Percentiles rank a stretch among this genome's conserved stretches.
These are phyloP conservation scores for Pipistrellus nathusii DNA, from an alignment of 2,797 vertebrate genomes.

Conservation along the genomic window DNA sequence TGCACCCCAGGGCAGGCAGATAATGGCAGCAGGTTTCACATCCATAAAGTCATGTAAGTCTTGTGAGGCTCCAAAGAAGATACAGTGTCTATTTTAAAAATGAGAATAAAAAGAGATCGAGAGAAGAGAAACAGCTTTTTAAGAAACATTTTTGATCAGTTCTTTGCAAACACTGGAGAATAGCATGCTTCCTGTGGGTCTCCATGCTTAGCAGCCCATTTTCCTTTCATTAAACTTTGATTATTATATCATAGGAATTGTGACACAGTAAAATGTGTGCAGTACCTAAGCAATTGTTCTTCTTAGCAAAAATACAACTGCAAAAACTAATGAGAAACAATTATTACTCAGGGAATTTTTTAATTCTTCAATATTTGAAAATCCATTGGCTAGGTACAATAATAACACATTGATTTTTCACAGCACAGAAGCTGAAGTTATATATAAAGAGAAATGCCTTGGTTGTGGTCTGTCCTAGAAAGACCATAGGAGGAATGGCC, in stretches of 20 bases:
- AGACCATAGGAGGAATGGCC: neutral
- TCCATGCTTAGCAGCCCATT: neutral
- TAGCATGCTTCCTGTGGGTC: neutral
- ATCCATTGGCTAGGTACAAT: neutral
- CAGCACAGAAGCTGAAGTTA: neutral
- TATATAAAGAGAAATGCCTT: neutral
- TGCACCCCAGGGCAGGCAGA: neutral
- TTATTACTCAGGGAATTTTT: neutral
- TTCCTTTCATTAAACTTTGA: conserved; percentile 41
- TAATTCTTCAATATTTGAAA: neutral
- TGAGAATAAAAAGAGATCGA: neutral
- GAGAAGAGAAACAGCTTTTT: neutral
- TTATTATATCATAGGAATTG: neutral
- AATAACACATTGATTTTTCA: neutral
- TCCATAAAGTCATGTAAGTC: neutral
- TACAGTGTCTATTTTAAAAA: neutral
- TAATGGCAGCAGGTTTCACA: neutral
- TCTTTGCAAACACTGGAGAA: conserved; percentile 42
- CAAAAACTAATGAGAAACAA: neutral
- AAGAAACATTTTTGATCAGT: conserved; percentile 30
- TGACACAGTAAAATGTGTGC: neutral
- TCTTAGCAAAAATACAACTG: conserved; percentile 31
- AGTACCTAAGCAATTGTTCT: neutral
- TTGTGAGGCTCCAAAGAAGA: conserved; percentile 13
- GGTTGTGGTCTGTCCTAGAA: neutral